Evolutionary conservation across 1,140 invertebrate species (phyloP).

Genomic region (Aphis craccivora): DNA sequence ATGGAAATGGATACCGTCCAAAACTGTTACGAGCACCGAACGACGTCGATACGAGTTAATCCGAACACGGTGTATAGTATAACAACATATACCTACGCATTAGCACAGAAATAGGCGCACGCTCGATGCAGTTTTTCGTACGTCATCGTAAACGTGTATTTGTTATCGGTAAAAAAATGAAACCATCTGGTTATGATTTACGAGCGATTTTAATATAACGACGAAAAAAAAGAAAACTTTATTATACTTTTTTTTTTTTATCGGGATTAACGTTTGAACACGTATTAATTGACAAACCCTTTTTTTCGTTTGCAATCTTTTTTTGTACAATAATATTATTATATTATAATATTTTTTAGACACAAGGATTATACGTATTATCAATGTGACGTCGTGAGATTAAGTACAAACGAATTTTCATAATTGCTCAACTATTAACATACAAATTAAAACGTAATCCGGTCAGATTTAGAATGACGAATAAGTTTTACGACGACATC

Average conservation of each 20-base stretch:
- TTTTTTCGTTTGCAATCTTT: neutral
- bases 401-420: neutral
- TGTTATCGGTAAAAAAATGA: neutral
- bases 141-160: neutral
- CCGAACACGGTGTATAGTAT: neutral
- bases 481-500: neutral
- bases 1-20: conserved; percentile 1
- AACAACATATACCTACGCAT: neutral
- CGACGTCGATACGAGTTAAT: neutral
- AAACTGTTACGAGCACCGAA: neutral
- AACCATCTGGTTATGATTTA: conserved; percentile 1
- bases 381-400: conserved; percentile 14
- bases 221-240: neutral
- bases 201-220: neutral
- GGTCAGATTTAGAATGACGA: neutral
- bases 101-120: neutral
- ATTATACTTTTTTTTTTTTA: neutral
- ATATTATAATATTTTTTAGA: neutral
- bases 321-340: neutral
- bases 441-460: conserved; percentile 38
- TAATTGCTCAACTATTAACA: conserved; percentile 35
- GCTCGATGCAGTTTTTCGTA: neutral
- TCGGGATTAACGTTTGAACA: neutral
- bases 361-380: conserved; percentile 10
- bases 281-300: neutral